phyloP scores from a whole-genome alignment of 2,113 vertebrate genomes.

The Uria lomvia region DNA sequence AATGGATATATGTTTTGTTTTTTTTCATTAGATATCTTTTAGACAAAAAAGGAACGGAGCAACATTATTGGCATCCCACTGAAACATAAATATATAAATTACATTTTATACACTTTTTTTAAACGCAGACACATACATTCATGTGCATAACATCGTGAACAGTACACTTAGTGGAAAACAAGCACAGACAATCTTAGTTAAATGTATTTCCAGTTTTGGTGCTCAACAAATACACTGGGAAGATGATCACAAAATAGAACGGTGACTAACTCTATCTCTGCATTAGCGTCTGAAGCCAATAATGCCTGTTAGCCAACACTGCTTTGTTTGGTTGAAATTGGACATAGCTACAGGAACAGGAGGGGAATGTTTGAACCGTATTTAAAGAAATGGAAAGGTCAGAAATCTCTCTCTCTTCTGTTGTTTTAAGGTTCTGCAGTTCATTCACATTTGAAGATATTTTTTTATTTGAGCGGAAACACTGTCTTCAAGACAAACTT shows the following conservation, averaged over 20 bases:
- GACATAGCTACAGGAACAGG: not conserved
- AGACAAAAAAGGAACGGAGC: slow-evolving; percentile 50
- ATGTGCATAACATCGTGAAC: slow-evolving; percentile 62
- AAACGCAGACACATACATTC: slow-evolving; percentile 70
- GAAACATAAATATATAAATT: slow-evolving; percentile 72
- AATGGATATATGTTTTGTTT: slow-evolving; percentile 38
- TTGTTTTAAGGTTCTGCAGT: slow-evolving; percentile 13
- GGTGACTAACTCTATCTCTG: slow-evolving; percentile 40
- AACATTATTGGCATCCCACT: slow-evolving; percentile 56
- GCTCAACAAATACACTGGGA: slow-evolving; percentile 57
- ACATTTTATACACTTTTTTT: slow-evolving; percentile 66
- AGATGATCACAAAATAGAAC: slow-evolving; percentile 55
- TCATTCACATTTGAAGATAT: slow-evolving; percentile 1
- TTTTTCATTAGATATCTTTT: slow-evolving; percentile 46
- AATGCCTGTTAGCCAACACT: slow-evolving; percentile 36
- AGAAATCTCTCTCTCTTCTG: not conserved
- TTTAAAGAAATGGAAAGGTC: slow-evolving; percentile 44
- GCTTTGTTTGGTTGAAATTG: slow-evolving; percentile 34
- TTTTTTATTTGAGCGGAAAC: not conserved
- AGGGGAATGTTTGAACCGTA: slow-evolving; percentile 24
- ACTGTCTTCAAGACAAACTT: not conserved
- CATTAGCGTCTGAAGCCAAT: slow-evolving; percentile 45
- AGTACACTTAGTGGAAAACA: slow-evolving; percentile 60
- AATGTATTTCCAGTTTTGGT: slow-evolving; percentile 62
- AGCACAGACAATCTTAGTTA: slow-evolving; percentile 64